Conservation (phyloP, 1,140 invertebrate species). For the Hylyphantes graminicola region DNA sequence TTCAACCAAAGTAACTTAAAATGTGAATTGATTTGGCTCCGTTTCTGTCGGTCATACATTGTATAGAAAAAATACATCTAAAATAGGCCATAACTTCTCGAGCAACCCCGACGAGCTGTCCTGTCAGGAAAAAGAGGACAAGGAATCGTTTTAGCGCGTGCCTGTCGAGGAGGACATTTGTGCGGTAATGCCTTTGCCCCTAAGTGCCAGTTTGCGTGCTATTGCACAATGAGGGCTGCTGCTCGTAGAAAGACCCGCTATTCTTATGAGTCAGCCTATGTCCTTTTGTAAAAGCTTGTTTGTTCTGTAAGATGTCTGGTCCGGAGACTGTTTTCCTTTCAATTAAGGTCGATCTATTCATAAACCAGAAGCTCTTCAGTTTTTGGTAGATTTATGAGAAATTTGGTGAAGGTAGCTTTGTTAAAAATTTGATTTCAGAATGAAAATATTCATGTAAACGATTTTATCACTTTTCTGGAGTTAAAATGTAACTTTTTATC, state of each 20-base stretch:
- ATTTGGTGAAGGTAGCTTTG: too few relatives aligned
- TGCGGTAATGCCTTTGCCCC: constrained; percentile 16
- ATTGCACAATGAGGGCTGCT: constrained; percentile 17
- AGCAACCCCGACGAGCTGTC: constrained; percentile 8
- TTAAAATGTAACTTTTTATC: too few relatives aligned
- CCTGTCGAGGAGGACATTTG: neutral
- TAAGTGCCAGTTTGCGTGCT: constrained; percentile 28
- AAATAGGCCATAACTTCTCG: constrained; percentile 1
- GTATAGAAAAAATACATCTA: too few relatives aligned
- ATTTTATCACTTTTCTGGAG: too few relatives aligned
- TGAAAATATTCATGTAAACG: too few relatives aligned
- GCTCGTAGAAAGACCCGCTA: constrained; percentile 5
- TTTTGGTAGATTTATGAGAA: too few relatives aligned
- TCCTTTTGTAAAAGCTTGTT: neutral
- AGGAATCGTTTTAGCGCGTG: constrained; percentile 22
- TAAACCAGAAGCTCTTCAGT: too few relatives aligned
- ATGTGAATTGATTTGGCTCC: too few relatives aligned
- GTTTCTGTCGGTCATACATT: too few relatives aligned
- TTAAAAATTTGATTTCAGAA: too few relatives aligned
- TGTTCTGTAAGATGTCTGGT: neutral
- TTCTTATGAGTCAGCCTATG: constrained; percentile 1
- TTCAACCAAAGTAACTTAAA: too few relatives aligned
- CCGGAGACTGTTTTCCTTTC: neutral
- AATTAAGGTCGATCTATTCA: neutral
- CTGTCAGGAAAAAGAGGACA: constrained; percentile 6